Conservation (phyloP, 2,113 vertebrate genomes). For the Trichechus manatus region DNA sequence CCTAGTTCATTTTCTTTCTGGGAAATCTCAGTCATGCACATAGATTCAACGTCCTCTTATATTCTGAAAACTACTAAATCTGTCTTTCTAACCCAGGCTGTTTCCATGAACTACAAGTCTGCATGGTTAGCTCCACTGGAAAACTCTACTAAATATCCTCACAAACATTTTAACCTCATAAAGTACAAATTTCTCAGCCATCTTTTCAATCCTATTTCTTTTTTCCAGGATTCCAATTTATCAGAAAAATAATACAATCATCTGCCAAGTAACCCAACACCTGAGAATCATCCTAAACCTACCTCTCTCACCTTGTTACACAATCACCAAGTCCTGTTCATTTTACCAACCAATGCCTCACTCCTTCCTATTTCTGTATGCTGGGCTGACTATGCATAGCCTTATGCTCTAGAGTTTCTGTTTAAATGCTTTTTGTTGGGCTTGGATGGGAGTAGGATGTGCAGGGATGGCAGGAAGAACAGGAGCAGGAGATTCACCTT, state of each 20-base stretch:
- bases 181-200: not conserved
- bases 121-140: not conserved
- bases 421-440: not conserved
- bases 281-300: not conserved
- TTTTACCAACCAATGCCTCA: not conserved
- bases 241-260: not conserved
- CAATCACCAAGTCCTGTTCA: not conserved
- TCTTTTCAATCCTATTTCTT: not conserved
- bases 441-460: not conserved
- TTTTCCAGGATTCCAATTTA: not conserved
- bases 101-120: not conserved
- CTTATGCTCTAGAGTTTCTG: not conserved
- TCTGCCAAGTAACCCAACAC: not conserved
- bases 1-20: not conserved
- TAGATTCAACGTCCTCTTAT: not conserved
- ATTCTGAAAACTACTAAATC: not conserved
- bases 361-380: not conserved
- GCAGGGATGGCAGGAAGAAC: not conserved
- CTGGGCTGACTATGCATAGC: not conserved
- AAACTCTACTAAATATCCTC: not conserved
- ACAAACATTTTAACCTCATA: not conserved
- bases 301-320: no score
- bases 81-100: not conserved
- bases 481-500: not conserved
- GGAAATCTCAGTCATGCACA: not conserved